phyloP scores from a whole-genome alignment of 2,888 invertebrate genomes.

The Rotaria magnacalcarata region DNA sequence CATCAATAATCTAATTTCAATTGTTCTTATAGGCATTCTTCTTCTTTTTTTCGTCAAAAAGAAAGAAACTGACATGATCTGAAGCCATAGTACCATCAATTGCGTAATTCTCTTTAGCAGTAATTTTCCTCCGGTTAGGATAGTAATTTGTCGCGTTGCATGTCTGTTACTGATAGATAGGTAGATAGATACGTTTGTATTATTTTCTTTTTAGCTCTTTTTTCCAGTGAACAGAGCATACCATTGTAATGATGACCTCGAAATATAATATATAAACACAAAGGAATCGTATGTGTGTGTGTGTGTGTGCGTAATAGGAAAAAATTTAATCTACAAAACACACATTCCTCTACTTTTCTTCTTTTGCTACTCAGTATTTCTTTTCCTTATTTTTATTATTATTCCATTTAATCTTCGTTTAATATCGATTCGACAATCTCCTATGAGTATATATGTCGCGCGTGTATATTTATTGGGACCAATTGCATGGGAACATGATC shows the following conservation, averaged over 20 bases:
- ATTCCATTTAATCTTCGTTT: constrained; percentile 23
- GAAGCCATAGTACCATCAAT: constrained; percentile 7
- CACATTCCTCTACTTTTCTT: neutral
- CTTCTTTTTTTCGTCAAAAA: neutral
- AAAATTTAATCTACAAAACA: constrained; percentile 23
- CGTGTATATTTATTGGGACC: neutral
- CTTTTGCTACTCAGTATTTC: too few relatives aligned
- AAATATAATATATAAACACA: constrained; percentile 11
- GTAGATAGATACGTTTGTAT: constrained; percentile 2
- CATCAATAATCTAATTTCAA: neutral
- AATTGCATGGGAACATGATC: neutral
- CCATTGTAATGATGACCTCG: constrained; percentile 5
- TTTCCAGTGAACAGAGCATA: neutral
- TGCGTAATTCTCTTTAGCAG: constrained; percentile 10
- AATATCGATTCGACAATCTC: neutral
- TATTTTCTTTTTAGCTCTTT: neutral
- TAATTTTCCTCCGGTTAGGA: neutral
- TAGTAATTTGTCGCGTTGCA: constrained; percentile 20
- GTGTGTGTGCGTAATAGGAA: neutral
- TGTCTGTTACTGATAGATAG: constrained; percentile 7
- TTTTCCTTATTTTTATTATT: neutral
- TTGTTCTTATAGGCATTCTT: neutral
- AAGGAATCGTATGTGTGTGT: constrained; percentile 10
- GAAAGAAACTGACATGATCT: neutral
- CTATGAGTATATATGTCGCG: neutral